These are phyloP conservation scores for Manduca sexta DNA, from an alignment of 1,140 invertebrate species.

Conservation along the genomic window DNA sequence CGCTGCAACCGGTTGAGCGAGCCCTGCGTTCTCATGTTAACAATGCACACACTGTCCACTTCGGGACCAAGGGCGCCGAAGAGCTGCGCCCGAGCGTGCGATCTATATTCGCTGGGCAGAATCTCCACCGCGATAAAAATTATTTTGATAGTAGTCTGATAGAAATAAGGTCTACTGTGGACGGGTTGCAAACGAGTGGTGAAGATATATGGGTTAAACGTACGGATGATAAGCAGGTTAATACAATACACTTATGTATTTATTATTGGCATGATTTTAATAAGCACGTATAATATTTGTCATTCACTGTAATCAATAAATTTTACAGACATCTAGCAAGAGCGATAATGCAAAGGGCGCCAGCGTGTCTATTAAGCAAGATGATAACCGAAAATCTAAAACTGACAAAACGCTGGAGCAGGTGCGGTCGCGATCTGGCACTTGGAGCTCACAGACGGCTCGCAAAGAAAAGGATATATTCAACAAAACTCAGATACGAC, in stretches of 20 bases:
- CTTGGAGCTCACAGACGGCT: slow-evolving; percentile 75
- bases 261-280: no score
- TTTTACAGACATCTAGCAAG: background rate
- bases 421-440: slow-evolving; percentile 67
- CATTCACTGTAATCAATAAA: no score
- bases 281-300: no score
- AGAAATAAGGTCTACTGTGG: slow-evolving; percentile 81
- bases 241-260: slow-evolving; percentile 5
- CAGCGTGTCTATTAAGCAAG: no score
- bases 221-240: slow-evolving; percentile 67
- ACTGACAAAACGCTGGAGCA: slow-evolving; percentile 22
- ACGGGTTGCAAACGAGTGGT: slow-evolving; percentile 30
- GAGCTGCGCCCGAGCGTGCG: slow-evolving; percentile 74
- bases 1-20: slow-evolving; percentile 47
- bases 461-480: slow-evolving; percentile 45
- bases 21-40: slow-evolving; percentile 72
- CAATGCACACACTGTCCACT: slow-evolving; percentile 78
- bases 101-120: slow-evolving; percentile 71
- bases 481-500: slow-evolving; percentile 31
- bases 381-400: no score
- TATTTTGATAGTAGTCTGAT: slow-evolving; percentile 88
- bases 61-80: slow-evolving; percentile 73
- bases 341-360: no score
- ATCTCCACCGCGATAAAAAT: slow-evolving; percentile 83
- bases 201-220: slow-evolving; percentile 84